These are phyloP conservation scores for Synanthedon formicaeformis DNA, from an alignment of 2,888 invertebrate species.

Conservation along the genomic window DNA sequence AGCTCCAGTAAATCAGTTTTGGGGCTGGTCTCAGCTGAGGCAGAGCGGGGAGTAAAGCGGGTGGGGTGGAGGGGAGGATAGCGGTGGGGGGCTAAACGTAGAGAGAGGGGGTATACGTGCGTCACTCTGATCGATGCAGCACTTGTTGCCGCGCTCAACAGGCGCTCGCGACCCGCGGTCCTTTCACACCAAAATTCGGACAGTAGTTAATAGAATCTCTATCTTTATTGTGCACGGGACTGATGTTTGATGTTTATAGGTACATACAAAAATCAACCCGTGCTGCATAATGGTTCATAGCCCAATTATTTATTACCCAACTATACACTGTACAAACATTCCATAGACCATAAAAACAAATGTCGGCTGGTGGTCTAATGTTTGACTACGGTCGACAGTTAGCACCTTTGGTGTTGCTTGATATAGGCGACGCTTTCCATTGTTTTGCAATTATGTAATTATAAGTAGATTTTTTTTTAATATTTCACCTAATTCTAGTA, in stretches of 20 bases:
- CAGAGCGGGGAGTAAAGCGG: slow-evolving; percentile 15
- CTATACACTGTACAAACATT: no score
- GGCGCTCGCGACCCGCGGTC: slow-evolving; percentile 22
- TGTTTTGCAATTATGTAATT: no score
- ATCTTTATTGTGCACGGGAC: not conserved
- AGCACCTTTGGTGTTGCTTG: no score
- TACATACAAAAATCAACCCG: no score
- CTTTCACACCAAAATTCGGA: slow-evolving; percentile 2
- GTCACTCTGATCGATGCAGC: slow-evolving; percentile 63
- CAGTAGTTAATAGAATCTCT: slow-evolving; percentile 1
- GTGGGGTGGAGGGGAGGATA: slow-evolving; percentile 10
- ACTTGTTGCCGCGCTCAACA: slow-evolving; percentile 65
- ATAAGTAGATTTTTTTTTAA: no score
- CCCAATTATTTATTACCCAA: no score
- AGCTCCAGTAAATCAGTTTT: slow-evolving; percentile 32
- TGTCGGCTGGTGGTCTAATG: no score
- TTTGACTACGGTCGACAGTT: no score
- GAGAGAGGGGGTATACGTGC: slow-evolving; percentile 27
- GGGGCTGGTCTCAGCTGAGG: slow-evolving; percentile 16
- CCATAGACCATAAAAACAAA: no score
- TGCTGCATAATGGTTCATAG: no score
- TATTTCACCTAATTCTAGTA: no score
- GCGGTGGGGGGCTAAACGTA: slow-evolving; percentile 2
- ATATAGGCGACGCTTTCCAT: no score
- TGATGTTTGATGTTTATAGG: not conserved